Evolutionary conservation across 2,797 vertebrate species (phyloP).

Genomic region (Sorex maritimensis): DNA sequence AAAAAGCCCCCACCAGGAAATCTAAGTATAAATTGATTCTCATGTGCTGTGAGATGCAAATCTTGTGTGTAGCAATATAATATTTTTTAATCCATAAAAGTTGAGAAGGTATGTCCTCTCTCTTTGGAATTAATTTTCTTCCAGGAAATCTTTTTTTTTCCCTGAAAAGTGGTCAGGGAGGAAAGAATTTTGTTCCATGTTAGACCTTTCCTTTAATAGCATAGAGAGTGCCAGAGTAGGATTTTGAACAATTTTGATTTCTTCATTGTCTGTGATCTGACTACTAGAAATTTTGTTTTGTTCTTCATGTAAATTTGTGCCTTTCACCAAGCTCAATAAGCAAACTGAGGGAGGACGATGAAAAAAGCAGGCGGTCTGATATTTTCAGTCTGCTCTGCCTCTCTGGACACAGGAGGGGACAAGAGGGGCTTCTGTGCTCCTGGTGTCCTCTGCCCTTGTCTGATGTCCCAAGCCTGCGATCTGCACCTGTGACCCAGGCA

Average conservation of each 20-base stretch:
- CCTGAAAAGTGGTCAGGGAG: not conserved
- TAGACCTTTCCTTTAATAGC: not conserved
- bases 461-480: too few relatives aligned
- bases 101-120: constrained; percentile 45
- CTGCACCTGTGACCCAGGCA: not conserved
- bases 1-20: not conserved
- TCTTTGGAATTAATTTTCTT: constrained; percentile 46
- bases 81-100: not conserved
- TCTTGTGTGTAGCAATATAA: not conserved
- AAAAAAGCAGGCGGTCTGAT: constrained; percentile 4
- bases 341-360: not conserved
- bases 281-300: constrained; percentile 3
- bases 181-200: not conserved
- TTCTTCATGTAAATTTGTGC: constrained; percentile 45
- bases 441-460: too few relatives aligned
- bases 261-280: constrained; percentile 22
- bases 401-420: not conserved
- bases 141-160: not conserved
- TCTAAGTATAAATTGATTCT: not conserved
- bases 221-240: constrained; percentile 17
- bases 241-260: constrained; percentile 18
- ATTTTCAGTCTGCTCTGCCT: not conserved
- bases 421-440: not conserved
- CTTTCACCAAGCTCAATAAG: not conserved
- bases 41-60: not conserved